Percentiles rank a stretch among this genome's conserved stretches.
Evolutionary conservation across 2,113 vertebrate genomes (phyloP).

Genomic region (Cyprinodon tularosa): DNA sequence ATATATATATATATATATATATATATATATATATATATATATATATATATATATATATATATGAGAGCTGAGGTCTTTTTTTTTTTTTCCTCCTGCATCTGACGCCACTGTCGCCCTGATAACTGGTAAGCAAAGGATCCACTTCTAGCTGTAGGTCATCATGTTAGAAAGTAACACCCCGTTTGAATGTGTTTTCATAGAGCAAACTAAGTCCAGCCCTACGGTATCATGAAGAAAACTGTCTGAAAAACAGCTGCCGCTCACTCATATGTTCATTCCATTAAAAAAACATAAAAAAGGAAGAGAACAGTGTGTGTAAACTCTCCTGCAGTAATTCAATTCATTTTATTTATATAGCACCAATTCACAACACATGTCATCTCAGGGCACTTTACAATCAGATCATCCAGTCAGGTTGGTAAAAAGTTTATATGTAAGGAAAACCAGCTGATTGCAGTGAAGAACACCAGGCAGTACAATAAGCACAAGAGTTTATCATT

Average conservation of each 20-base stretch:
- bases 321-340: conserved; percentile 17
- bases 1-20: too few relatives aligned
- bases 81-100: too few relatives aligned
- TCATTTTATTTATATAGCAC: too few relatives aligned
- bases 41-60: too few relatives aligned
- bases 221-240: conserved; percentile 47
- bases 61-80: too few relatives aligned
- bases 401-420: too few relatives aligned
- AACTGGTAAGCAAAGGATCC: too few relatives aligned
- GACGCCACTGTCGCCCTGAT: too few relatives aligned
- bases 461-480: conserved; percentile 33
- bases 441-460: conserved; percentile 5
- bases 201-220: conserved; percentile 38
- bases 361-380: too few relatives aligned
- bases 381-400: too few relatives aligned
- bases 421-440: too few relatives aligned
- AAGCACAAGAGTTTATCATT: conserved; percentile 13
- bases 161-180: neutral
- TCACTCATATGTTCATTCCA: conserved; percentile 38
- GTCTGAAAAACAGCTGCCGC: conserved; percentile 26
- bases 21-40: too few relatives aligned
- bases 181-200: neutral
- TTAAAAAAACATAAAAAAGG: conserved; percentile 40
- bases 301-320: conserved; percentile 35
- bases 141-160: neutral